These are phyloP conservation scores for Oscheius onirici DNA, from an alignment of 2,888 invertebrate genomes.

Conservation along the genomic window DNA sequence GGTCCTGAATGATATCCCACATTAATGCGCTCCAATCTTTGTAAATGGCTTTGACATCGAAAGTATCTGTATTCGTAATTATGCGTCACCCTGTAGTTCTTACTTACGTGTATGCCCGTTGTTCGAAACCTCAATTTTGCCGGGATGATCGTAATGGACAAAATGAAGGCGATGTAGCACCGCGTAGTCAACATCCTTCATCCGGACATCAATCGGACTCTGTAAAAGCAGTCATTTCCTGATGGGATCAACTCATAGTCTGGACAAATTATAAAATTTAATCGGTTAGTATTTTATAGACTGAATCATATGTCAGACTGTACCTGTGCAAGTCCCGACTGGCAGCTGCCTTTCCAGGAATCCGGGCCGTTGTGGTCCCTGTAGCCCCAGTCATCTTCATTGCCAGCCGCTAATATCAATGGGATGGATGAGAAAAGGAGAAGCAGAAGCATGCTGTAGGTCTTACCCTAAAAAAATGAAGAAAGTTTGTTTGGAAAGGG, in stretches of 20 bases:
- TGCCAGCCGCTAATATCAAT: constrained; percentile 5
- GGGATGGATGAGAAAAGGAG: neutral
- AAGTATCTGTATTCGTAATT: too few species aligned
- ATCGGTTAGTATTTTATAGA: neutral
- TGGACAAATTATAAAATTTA: neutral
- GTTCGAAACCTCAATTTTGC: constrained; percentile 57
- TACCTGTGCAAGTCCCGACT: constrained; percentile 50
- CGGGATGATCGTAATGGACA: constrained; percentile 61
- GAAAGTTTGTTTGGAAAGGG: too few species aligned
- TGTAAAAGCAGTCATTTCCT: constrained; percentile 38
- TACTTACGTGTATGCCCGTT: constrained; percentile 64
- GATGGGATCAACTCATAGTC: neutral
- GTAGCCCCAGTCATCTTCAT: constrained; percentile 63
- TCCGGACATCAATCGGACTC: constrained; percentile 69
- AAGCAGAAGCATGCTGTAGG: neutral
- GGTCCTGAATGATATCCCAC: too few species aligned
- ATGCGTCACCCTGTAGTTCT: too few species aligned
- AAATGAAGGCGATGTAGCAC: constrained; percentile 61
- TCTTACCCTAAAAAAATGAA: constrained; percentile 5
- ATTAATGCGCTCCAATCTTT: too few species aligned
- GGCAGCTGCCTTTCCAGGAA: constrained; percentile 62
- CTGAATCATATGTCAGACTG: neutral
- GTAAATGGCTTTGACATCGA: too few species aligned
- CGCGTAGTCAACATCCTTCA: constrained; percentile 59
- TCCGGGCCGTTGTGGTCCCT: constrained; percentile 59